Percentiles rank a stretch among this genome's conserved stretches.
phyloP scores from a whole-genome alignment of 2,888 invertebrate species.

The Branchipolynoe longqiensis region DNA sequence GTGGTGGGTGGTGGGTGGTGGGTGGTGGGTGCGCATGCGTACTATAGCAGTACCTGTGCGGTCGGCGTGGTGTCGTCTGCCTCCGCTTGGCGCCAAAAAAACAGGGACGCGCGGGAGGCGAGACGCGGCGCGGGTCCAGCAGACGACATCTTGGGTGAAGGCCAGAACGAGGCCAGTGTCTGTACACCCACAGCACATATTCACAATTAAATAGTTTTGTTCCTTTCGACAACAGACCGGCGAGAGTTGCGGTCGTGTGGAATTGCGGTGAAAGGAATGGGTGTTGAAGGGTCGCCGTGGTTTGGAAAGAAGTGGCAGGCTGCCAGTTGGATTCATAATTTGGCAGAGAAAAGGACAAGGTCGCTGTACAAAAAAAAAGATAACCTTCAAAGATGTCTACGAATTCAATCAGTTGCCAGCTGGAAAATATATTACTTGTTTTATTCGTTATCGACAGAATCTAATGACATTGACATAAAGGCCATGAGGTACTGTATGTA shows the following conservation, averaged over 20 bases:
- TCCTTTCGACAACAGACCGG: slow-evolving; percentile 9
- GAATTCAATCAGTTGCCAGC: no score
- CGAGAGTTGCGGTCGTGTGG: neutral
- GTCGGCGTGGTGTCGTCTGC: neutral
- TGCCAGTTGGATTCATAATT: neutral
- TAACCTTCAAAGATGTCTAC: no score
- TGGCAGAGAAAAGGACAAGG: slow-evolving; percentile 10
- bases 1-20: no score
- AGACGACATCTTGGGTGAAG: slow-evolving; percentile 17
- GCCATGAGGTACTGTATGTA: no score
- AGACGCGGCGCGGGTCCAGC: neutral
- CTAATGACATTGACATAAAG: no score
- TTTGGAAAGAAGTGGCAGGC: slow-evolving; percentile 9
- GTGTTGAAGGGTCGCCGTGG: slow-evolving; percentile 1
- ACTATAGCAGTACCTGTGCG: slow-evolving; percentile 12
- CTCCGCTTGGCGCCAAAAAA: slow-evolving; percentile 36
- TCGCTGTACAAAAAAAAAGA: slow-evolving; percentile 1
- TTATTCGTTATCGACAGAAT: no score
- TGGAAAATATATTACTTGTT: no score
- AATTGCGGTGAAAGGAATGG: neutral
- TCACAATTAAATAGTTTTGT: slow-evolving; percentile 20
- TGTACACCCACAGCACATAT: neutral
- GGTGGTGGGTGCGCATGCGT: neutral
- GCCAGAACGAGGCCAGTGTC: slow-evolving; percentile 4
- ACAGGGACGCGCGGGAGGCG: slow-evolving; percentile 35